These are phyloP conservation scores for Xerus inauris DNA, from an alignment of 2,113 vertebrate species.

Conservation along the genomic window DNA sequence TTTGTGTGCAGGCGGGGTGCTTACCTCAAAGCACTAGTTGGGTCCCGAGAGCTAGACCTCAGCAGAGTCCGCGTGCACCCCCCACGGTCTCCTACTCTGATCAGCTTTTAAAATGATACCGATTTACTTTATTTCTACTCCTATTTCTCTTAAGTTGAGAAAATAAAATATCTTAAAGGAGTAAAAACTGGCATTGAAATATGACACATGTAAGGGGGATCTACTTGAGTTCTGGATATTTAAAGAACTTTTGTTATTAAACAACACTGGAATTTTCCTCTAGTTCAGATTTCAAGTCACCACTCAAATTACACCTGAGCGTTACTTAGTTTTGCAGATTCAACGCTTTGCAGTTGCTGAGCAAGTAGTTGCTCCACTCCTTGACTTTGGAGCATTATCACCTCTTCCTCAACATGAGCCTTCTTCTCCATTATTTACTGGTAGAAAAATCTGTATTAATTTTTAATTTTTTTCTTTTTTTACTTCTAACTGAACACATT, in stretches of 20 bases:
- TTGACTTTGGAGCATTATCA: background rate
- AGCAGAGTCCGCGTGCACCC: no score
- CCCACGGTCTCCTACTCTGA: background rate
- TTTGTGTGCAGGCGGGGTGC: no score
- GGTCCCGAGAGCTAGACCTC: background rate
- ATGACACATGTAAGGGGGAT: background rate
- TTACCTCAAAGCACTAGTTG: background rate
- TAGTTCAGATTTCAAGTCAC: background rate
- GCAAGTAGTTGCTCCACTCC: fast-evolving
- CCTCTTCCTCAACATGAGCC: background rate
- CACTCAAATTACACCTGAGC: background rate
- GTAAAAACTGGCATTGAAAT: background rate
- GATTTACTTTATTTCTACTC: background rate
- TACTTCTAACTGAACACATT: background rate
- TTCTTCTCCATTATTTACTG: background rate
- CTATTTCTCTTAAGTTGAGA: background rate
- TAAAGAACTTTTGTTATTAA: background rate
- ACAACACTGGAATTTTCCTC: background rate
- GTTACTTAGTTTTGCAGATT: background rate
- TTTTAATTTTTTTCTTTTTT: background rate
- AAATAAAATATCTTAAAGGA: background rate
- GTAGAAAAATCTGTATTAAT: background rate
- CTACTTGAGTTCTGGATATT: background rate
- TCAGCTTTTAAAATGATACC: background rate
- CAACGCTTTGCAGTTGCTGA: background rate